Percentiles rank a stretch among this genome's conserved stretches.
Evolutionary conservation across 2,888 invertebrate genomes (phyloP).

Genomic region (Agrypnus murinus): DNA sequence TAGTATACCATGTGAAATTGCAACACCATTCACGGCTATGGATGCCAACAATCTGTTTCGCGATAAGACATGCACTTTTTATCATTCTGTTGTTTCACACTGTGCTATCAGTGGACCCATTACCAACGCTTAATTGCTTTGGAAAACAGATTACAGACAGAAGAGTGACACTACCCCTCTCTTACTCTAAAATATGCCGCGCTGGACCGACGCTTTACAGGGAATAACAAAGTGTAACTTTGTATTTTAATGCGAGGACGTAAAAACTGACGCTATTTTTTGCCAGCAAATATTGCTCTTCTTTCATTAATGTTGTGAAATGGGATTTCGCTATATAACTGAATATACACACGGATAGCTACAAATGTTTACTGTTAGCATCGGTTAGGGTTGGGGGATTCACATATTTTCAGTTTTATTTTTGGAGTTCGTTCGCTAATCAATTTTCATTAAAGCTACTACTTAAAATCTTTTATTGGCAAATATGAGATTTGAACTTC

Average conservation of each 20-base stretch:
- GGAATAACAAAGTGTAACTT: constrained; percentile 26
- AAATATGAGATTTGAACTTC: too few relatives aligned
- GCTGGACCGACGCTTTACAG: constrained; percentile 32
- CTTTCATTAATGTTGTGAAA: constrained; percentile 12
- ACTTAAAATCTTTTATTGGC: too few relatives aligned
- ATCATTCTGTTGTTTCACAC: constrained; percentile 54
- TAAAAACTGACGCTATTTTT: constrained; percentile 19
- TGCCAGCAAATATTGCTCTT: constrained; percentile 18
- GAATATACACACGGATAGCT: neutral
- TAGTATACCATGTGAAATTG: constrained; percentile 38
- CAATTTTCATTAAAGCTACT: too few relatives aligned
- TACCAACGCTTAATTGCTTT: constrained; percentile 53
- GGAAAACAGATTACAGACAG: constrained; percentile 52
- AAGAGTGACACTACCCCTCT: constrained; percentile 45
- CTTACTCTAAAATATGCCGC: constrained; percentile 42
- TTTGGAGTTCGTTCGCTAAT: too few relatives aligned
- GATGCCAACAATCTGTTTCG: constrained; percentile 48
- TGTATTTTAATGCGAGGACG: constrained; percentile 28
- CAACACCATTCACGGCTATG: constrained; percentile 44
- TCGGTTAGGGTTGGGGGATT: too few relatives aligned
- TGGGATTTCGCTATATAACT: neutral
- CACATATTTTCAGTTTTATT: too few relatives aligned
- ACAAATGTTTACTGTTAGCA: neutral
- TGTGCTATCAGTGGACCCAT: constrained; percentile 50
- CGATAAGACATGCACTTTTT: constrained; percentile 55